Evolutionary conservation across 1,140 invertebrate genomes (phyloP).

Genomic region (Drosophila lowei): DNA sequence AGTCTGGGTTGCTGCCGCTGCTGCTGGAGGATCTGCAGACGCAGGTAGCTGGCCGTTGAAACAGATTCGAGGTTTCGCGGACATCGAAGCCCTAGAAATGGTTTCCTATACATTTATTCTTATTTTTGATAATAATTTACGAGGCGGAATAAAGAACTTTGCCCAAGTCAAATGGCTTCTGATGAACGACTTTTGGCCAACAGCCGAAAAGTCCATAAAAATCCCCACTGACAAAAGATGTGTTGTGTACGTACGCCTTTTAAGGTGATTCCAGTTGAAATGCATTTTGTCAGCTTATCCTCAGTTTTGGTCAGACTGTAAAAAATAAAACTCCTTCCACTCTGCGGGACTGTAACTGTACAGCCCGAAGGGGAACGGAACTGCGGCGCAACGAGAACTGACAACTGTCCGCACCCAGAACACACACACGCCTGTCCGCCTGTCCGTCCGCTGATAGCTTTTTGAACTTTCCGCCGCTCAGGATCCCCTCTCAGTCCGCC

Average conservation of each 20-base stretch:
- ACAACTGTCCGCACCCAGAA: constrained; percentile 62
- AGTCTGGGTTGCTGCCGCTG: no score
- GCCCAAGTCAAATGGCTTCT: constrained; percentile 31
- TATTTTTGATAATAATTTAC: constrained; percentile 58
- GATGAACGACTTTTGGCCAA: constrained; percentile 30
- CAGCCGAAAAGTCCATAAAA: constrained; percentile 17
- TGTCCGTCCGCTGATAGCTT: constrained; percentile 52
- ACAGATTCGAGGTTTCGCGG: no score
- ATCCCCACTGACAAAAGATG: constrained; percentile 43
- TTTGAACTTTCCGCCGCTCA: constrained; percentile 61
- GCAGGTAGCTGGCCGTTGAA: constrained; percentile 42
- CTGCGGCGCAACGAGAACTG: constrained; percentile 14
- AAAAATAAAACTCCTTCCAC: constrained; percentile 20
- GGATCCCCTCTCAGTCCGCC: no score
- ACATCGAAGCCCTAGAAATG: constrained; percentile 36
- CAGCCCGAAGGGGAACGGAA: constrained; percentile 17
- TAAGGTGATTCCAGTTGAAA: constrained; percentile 69
- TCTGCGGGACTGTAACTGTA: constrained; percentile 59
- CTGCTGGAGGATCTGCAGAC: constrained; percentile 47
- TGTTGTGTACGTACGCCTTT: constrained; percentile 48
- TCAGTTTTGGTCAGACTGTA: constrained; percentile 32
- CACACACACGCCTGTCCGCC: neutral
- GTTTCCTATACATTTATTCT: constrained; percentile 6
- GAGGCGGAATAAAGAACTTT: constrained; percentile 13
- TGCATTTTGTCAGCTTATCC: constrained; percentile 65